Conservation (phyloP, 2,797 vertebrate species). For the Semotilus atromaculatus region DNA sequence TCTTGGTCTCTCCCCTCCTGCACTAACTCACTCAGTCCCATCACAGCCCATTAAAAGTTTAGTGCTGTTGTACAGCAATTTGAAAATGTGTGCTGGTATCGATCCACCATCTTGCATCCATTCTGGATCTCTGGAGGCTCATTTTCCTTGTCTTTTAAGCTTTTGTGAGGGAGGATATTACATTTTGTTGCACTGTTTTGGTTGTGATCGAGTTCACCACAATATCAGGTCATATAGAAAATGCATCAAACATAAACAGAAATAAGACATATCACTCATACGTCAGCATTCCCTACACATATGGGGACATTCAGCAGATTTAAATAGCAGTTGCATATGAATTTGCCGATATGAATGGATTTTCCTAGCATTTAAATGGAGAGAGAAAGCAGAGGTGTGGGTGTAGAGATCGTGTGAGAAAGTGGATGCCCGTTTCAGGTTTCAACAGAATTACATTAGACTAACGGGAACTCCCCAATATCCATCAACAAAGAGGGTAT, state of each 20-base stretch:
- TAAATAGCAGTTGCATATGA: not conserved
- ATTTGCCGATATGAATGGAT: not conserved
- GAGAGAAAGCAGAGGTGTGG: not conserved
- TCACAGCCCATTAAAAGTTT: constrained; percentile 55
- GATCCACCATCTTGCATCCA: constrained; percentile 54
- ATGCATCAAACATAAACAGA: not conserved
- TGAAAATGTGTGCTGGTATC: constrained; percentile 52
- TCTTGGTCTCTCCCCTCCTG: constrained; percentile 6
- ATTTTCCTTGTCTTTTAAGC: constrained; percentile 50
- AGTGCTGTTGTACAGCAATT: constrained; percentile 52
- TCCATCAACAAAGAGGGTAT: constrained; percentile 75
- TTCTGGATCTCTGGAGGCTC: constrained; percentile 51
- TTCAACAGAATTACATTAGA: constrained; percentile 63
- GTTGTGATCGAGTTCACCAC: not conserved
- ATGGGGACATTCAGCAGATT: not conserved
- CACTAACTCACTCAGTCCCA: constrained; percentile 30
- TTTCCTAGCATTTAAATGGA: constrained; percentile 19
- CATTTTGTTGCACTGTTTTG: not conserved
- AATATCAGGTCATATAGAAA: not conserved
- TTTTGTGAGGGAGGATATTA: constrained; percentile 39
- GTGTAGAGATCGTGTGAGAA: constrained; percentile 13
- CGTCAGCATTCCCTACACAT: constrained; percentile 12
- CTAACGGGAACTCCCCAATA: constrained; percentile 76
- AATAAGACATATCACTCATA: not conserved
- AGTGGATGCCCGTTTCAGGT: constrained; percentile 53